Conservation (phyloP, 2,113 vertebrate species). For the Coracopsis vasa region DNA sequence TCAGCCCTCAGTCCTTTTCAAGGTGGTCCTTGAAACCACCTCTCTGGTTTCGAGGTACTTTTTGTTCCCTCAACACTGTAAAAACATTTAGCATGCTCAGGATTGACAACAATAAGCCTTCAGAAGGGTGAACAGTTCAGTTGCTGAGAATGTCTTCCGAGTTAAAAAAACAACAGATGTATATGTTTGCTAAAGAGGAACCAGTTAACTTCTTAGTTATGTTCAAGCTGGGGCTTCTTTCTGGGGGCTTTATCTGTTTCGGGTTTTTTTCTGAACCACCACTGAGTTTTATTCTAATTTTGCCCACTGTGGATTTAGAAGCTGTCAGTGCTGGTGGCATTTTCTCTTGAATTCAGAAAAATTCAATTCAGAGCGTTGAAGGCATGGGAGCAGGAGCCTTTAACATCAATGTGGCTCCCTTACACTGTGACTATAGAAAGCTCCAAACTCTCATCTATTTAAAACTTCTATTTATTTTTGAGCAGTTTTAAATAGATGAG, state of each 20-base stretch:
- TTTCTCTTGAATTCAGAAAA: too few species aligned
- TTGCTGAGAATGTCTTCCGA: background rate
- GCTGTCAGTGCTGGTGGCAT: background rate
- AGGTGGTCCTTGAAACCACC: background rate
- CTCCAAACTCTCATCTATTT: conserved; percentile 45
- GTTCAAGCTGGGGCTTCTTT: background rate
- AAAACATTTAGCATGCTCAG: background rate
- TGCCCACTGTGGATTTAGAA: background rate
- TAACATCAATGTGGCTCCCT: background rate
- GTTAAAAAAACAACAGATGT: background rate
- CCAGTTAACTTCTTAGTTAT: background rate
- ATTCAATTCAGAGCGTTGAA: background rate
- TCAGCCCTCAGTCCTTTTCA: background rate
- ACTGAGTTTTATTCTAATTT: background rate
- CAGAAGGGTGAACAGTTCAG: background rate
- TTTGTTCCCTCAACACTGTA: background rate
- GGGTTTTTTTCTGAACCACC: background rate
- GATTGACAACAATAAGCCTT: background rate
- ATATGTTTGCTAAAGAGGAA: background rate
- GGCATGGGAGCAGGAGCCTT: background rate
- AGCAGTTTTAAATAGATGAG: conserved; percentile 61
- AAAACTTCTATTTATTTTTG: conserved; percentile 60
- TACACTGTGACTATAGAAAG: background rate
- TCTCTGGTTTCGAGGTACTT: background rate
- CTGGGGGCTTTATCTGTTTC: background rate